A percentile compares a stretch with the other conserved stretches of the same genome.
Evolutionary conservation across 2,888 invertebrate genomes (phyloP).

Genomic region (Pollenia griseotomentosa): DNA sequence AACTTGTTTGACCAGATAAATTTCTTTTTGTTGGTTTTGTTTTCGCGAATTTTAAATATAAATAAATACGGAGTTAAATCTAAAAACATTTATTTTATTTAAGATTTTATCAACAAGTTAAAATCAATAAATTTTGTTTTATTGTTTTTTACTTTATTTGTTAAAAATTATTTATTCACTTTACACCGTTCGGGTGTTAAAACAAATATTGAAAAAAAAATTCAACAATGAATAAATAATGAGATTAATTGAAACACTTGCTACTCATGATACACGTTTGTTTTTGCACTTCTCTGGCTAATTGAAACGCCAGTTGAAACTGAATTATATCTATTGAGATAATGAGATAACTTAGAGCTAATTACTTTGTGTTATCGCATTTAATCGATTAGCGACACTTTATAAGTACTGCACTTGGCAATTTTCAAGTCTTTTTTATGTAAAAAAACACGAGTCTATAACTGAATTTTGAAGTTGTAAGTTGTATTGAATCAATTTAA

Average conservation of each 20-base stretch:
- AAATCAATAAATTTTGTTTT: slow-evolving; percentile 29
- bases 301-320: slow-evolving; percentile 12
- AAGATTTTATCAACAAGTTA: neutral
- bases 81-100: neutral
- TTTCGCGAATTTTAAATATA: no score
- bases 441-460: neutral
- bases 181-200: neutral
- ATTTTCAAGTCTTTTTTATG: neutral
- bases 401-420: neutral
- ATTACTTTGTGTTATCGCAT: neutral
- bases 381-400: neutral
- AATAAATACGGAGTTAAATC: no score
- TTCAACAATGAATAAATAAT: neutral
- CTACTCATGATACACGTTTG: no score
- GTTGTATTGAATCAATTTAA: no score
- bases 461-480: neutral
- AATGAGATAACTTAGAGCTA: neutral
- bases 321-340: neutral
- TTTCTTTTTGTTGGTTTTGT: neutral
- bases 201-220: neutral
- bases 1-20: slow-evolving; percentile 49
- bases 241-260: neutral
- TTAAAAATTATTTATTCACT: slow-evolving; percentile 24
- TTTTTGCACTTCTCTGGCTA: neutral
- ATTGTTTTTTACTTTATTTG: neutral